phyloP scores from a whole-genome alignment of 2,888 invertebrate genomes.

The Chymomyza amoena region DNA sequence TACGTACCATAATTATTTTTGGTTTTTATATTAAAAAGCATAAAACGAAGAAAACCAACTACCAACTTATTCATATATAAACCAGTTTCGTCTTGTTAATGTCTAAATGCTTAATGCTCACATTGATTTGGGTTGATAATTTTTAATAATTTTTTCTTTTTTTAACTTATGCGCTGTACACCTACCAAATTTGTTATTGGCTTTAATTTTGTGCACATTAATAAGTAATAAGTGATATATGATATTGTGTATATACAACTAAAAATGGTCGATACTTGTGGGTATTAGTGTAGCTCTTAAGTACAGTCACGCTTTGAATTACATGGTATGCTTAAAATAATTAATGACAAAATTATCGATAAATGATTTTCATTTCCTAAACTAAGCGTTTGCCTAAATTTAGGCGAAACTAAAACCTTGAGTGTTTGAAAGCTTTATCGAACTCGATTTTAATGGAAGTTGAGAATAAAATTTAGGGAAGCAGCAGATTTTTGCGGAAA shows the following conservation, averaged over 20 bases:
- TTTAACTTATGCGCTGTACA: neutral
- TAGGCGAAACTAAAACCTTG: no score
- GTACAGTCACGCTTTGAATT: neutral
- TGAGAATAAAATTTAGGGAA: no score
- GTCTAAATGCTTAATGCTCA: neutral
- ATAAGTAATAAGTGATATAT: neutral
- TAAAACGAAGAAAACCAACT: neutral
- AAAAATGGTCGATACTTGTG: neutral
- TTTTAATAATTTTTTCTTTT: neutral
- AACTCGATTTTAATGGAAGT: no score
- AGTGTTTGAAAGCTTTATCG: no score
- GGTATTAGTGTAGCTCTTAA: neutral
- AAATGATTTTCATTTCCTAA: no score
- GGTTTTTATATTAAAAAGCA: slow-evolving; percentile 18
- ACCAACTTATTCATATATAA: slow-evolving; percentile 28
- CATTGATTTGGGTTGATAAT: slow-evolving; percentile 1
- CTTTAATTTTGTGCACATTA: neutral
- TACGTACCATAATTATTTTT: slow-evolving; percentile 56
- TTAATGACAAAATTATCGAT: no score
- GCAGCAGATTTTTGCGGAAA: no score
- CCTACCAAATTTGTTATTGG: neutral
- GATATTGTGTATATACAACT: neutral
- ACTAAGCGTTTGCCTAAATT: no score
- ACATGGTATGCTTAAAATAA: neutral
- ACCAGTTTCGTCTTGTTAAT: slow-evolving; percentile 45